Percentiles rank a stretch among this genome's conserved stretches.
These are phyloP conservation scores for Vidua chalybeata DNA, from an alignment of 2,113 vertebrate species.

Conservation along the genomic window DNA sequence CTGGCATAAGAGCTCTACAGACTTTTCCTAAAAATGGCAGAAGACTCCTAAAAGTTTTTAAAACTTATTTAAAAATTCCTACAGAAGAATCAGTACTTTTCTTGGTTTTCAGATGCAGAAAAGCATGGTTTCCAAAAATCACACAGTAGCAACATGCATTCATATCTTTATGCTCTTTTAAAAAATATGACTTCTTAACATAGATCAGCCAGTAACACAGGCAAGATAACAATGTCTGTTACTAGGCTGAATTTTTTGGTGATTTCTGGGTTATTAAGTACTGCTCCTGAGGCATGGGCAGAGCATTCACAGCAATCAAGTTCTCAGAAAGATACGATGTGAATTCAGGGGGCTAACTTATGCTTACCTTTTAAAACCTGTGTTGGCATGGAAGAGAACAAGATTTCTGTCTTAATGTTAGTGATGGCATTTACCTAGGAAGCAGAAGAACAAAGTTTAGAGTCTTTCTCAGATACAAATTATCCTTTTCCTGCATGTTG, in stretches of 20 bases:
- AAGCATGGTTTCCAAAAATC: background rate
- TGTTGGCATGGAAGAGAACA: background rate
- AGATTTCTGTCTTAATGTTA: background rate
- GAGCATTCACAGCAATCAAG: background rate
- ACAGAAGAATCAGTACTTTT: background rate
- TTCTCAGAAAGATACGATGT: background rate
- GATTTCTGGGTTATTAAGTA: background rate
- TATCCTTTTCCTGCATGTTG: accelerated
- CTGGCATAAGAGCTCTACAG: background rate
- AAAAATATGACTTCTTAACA: background rate
- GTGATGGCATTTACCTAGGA: background rate
- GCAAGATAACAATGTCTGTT: background rate
- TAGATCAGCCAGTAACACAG: background rate
- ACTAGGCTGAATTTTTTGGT: background rate
- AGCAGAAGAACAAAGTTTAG: background rate
- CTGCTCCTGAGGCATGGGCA: background rate
- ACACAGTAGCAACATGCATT: background rate
- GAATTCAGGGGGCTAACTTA: background rate
- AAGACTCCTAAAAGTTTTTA: background rate
- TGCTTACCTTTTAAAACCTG: background rate
- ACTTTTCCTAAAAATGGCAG: background rate
- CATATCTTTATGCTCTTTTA: background rate
- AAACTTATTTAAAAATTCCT: background rate
- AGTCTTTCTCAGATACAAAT: background rate
- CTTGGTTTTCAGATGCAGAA: background rate